Conservation (phyloP, 2,797 vertebrate species). For the Sarcophilus harrisii region DNA sequence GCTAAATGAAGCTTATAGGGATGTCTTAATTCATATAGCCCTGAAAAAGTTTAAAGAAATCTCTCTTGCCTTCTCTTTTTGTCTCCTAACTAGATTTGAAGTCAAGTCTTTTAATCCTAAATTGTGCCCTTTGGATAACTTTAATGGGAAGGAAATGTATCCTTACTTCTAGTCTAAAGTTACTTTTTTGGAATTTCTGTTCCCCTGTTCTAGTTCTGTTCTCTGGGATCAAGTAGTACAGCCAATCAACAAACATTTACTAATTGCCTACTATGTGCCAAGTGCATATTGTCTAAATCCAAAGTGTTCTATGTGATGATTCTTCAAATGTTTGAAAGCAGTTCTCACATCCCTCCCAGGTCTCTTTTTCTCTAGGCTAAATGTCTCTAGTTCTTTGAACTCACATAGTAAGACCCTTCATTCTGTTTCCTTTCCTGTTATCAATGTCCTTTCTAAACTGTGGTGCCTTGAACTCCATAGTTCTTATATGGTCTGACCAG, state of each 20-base stretch:
- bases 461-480: not conserved
- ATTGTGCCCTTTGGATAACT: not conserved
- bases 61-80: not conserved
- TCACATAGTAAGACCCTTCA: not conserved
- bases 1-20: not conserved
- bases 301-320: not conserved
- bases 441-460: not conserved
- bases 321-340: not conserved
- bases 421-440: not conserved
- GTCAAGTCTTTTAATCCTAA: not conserved
- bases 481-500: not conserved
- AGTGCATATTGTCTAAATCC: not conserved
- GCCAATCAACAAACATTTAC: not conserved
- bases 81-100: not conserved
- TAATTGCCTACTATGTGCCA: not conserved
- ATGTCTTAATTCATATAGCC: not conserved
- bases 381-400: not conserved
- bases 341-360: not conserved
- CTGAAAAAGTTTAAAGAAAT: not conserved
- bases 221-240: not conserved
- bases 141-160: not conserved
- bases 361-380: not conserved
- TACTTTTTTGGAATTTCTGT: not conserved
- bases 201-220: not conserved
- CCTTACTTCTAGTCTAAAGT: not conserved